Evolutionary conservation across 1,140 invertebrate genomes (phyloP), one percentile per base, ranked within the genome.

Genomic region (Linepithema humile): DNA sequence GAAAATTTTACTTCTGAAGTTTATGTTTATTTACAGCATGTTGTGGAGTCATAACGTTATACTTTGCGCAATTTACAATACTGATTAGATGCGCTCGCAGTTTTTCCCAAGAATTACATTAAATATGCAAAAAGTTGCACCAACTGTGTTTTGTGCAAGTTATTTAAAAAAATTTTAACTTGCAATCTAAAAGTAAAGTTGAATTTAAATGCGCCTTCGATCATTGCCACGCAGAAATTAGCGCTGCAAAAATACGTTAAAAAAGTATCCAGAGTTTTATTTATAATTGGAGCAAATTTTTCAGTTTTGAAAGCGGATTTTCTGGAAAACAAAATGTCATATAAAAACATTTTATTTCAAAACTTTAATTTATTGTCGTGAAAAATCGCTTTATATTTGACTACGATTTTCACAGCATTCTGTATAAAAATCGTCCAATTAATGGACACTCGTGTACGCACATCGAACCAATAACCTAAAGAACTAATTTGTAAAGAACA

Each of bases 401-500:
- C 23, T 3, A 17, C 48, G 38, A 53, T 70, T 70, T 55, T 43
- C 9, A 26, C 23, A 23, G 48, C 38, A 3, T 3, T 0, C 5
- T 15, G 38, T 40, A 55, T n/a, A 26, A 43, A 80, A 80, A 35
- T 40, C 23, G 26, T 69, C 38, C 48, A 55, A 69, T 80, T 78
- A 69, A 20, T 17, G 62, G 15, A 26, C 23, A 35, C 62, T 23
- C 64, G 32, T 67, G 35, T 40, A 69, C 48, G 48, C 64, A 57
- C 50, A 43, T 70, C 50, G 75, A 75, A 64, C n/a, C n/a, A n/a
- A n/a, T n/a, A n/a, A n/a, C 48, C n/a, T n/a, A 12, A 40, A 40
- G 20, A 57, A 70, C 64, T 26, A 80, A 80, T 80, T 80, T 80
- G 75, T 40, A 55, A 48, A 9, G 17, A 43, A 80, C 64, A 48